Percentiles rank a stretch among this genome's conserved stretches.
These are phyloP conservation scores for Clitarchus hookeri DNA, from an alignment of 2,888 invertebrate genomes.

Conservation along the genomic window DNA sequence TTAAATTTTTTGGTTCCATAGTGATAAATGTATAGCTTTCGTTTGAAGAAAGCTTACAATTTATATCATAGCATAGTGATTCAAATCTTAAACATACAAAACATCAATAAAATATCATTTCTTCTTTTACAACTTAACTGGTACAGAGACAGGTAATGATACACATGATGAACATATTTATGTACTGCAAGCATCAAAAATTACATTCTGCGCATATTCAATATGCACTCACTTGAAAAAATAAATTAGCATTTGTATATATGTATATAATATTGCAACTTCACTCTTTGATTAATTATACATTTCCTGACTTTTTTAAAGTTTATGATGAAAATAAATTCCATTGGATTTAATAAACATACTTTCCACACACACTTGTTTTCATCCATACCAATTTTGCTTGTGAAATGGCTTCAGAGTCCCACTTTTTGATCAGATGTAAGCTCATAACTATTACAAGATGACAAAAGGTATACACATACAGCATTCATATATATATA, in stretches of 20 bases:
- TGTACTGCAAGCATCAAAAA: constrained; percentile 12
- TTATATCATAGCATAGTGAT: background rate
- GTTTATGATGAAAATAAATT: constrained; percentile 12
- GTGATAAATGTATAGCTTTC: background rate
- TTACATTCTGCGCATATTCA: constrained; percentile 22
- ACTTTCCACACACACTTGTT: constrained; percentile 15
- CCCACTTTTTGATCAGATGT: background rate
- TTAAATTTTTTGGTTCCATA: background rate
- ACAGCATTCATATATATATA: constrained; percentile 11
- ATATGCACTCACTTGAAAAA: constrained; percentile 27
- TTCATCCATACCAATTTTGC: background rate
- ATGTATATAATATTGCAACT: constrained; percentile 17
- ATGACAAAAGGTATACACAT: background rate
- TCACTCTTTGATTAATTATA: constrained; percentile 12
- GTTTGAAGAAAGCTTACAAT: constrained; percentile 20
- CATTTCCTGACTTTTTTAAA: constrained; percentile 25
- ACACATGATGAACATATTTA: background rate
- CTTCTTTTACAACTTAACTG: background rate
- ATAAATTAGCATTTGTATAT: constrained; percentile 33
- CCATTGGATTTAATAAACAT: background rate
- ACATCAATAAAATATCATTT: background rate
- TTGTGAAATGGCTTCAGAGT: background rate
- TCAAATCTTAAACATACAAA: constrained; percentile 7
- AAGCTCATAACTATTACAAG: constrained; percentile 17
- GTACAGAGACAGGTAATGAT: constrained; percentile 12